Conservation (phyloP, 2,888 invertebrate species). For the Drosophila silvestris region DNA sequence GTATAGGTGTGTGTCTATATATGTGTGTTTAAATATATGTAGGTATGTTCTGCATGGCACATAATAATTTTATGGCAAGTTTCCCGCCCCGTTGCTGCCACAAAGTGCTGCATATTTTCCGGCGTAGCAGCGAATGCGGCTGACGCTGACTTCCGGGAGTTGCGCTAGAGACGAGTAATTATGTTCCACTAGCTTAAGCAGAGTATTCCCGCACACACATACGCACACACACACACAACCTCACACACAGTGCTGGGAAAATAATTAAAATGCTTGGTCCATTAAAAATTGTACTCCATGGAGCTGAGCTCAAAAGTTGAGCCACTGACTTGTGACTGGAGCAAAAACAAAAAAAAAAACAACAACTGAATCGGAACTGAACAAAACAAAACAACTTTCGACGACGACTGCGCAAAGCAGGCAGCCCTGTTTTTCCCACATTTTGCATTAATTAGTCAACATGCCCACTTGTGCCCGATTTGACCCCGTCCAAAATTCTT, state of each 20-base stretch:
- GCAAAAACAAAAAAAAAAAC: conserved; percentile 20
- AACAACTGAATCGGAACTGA: conserved; percentile 42
- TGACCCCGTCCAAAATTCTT: neutral
- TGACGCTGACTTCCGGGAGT: conserved; percentile 77
- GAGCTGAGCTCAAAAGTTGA: conserved; percentile 80
- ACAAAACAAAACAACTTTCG: conserved; percentile 68
- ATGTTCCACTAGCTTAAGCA: conserved; percentile 80
- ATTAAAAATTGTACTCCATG: conserved; percentile 78
- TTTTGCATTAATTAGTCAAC: conserved; percentile 72
- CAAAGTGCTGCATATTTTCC: conserved; percentile 68
- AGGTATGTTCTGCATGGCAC: conserved; percentile 45
- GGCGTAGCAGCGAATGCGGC: conserved; percentile 65
- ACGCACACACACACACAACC: neutral
- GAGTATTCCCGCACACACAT: conserved; percentile 25
- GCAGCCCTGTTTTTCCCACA: conserved; percentile 48
- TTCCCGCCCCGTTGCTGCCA: conserved; percentile 57
- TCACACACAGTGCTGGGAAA: conserved; percentile 49
- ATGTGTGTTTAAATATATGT: conserved; percentile 13
- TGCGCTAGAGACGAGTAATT: conserved; percentile 78
- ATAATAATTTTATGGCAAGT: conserved; percentile 79
- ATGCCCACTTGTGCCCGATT: conserved; percentile 31
- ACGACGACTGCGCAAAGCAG: conserved; percentile 66
- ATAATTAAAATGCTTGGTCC: conserved; percentile 81
- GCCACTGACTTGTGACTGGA: conserved; percentile 67
- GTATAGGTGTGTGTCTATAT: conserved; percentile 16